Evolutionary conservation across 2,113 vertebrate genomes (phyloP).

Genomic region (Gnathonemus longibarbis): DNA sequence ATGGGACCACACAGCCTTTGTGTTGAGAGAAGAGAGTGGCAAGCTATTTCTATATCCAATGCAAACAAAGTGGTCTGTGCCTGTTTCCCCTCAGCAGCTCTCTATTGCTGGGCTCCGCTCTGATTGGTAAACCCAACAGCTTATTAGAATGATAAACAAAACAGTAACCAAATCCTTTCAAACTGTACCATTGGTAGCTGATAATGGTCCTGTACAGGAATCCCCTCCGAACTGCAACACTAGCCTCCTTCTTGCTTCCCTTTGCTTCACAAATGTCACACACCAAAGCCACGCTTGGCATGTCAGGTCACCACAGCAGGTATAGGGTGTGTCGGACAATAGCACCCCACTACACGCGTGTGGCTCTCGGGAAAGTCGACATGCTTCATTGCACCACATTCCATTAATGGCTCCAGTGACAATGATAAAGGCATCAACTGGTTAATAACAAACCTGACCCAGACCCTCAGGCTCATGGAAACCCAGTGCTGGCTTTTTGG

Average conservation of each 20-base stretch:
- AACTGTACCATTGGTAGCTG: background rate
- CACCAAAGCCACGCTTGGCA: background rate
- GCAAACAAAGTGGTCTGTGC: background rate
- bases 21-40: background rate
- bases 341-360: background rate
- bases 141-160: constrained; percentile 8
- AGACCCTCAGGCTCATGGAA: background rate
- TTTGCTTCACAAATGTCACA: background rate
- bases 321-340: background rate
- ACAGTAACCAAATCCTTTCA: background rate
- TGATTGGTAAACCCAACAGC: background rate
- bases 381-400: background rate
- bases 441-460: background rate
- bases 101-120: background rate
- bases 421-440: background rate
- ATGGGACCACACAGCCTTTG: background rate
- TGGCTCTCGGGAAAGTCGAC: background rate
- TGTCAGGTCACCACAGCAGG: background rate
- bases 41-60: background rate
- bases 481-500: background rate
- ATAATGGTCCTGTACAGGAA: background rate
- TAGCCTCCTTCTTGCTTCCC: background rate
- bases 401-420: background rate
- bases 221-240: background rate
- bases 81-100: background rate